Base-by-base conservation (phyloP, 2,888 invertebrate species). In the Glaucopsyche alexis region DNA sequence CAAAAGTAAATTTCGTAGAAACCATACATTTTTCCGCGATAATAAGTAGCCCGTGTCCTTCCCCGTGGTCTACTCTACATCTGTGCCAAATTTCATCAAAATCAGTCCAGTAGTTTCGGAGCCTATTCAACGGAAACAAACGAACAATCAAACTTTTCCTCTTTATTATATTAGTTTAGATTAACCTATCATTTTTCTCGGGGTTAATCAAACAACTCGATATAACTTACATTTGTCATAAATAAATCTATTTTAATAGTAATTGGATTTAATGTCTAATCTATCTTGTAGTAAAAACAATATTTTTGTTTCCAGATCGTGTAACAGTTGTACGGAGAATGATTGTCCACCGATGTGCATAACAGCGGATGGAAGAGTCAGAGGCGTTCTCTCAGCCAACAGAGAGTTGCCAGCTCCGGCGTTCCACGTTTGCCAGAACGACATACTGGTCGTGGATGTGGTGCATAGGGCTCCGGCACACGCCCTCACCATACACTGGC, bases 401-500 rank as follows among this genome's bases (percentile, higher is more conserved):
- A 93, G 96, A 72, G 86, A 82, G 80, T 85, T 96, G 29, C 96
- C 96, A 0, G 94, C 94, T 6, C 95, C 95, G 1, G 83, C 93
- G 1, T 91, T 94, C 6, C 94, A 96, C 87, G 95, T 96, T 16
- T 96, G 96, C 82, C 94, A 96, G 80, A 96, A 96, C 82, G 97
- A 97, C 82, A 95, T 95, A 72, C 90, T 97, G 6, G 94, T 96
- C 0, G 95, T 96, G 0, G 96, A 96, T 80, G 95, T 97, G 1
- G 94, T 95, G 7, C 97, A 97, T 81, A 93, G 95, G 77, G 93
- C 97, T 71, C 95, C 95, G 0, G 95, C 95, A 0, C 95, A 96
- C 80, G 95, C 95, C 0, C 90, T 96, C 0, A 94, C 96, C 0
- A 93, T 97, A 71, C 97, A 97, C 85, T 97, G 97, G 96, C 95